Evolutionary conservation across 92 coral and sea anemone genomes (phyloP), one percentile per base, ranked within the genome.

Genomic region (Desmophyllum pertusum): DNA sequence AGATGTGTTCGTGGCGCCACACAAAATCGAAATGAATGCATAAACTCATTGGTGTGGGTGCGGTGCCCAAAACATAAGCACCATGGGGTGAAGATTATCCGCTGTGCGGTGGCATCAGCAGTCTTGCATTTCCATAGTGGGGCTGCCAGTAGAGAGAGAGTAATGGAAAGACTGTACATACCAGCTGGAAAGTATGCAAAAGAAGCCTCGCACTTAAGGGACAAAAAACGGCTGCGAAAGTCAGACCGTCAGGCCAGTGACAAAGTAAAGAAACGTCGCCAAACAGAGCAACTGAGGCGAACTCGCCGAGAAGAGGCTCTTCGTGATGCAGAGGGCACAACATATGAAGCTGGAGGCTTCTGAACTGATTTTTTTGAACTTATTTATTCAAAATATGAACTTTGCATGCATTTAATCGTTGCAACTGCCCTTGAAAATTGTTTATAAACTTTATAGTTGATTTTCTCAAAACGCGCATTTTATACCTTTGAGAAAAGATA

Each of bases 121-220:
- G 87, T 85, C 17, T 85, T 68, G 36, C 90, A 89, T 57, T 89
- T 89, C 57, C 89, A 81, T 27, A 64, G 86, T 77, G 89, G 92
- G 73, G 83, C 92, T 80, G 84, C 86, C 40, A 89, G 92, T 57
- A 81, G 87, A 37, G 78, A 73, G 83, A 89, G 23, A 25, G 84
- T 80, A 21, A 89, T 85, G 87, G 40, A 81, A 38, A 81, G 77
- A 53, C 87, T 85, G 37, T 76, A 62, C 53, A 81, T 85, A 25
- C 87, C 90, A 74, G 87, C 92, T 70, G 92, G 92, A 23, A 55
- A 70, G 37, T 74, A 73, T n/a, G 79, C 89, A 3, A 79, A 33
- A 74, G 79, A 21, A 38, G 76, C 89, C 31, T 77, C 85, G n/a
- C 73, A 31, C 23, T n/a, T n/a, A 65, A 78, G 68, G 76, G 89